These are phyloP conservation scores for Zeugodacus cucurbitae DNA, from an alignment of 1,140 invertebrate species.

Conservation along the genomic window DNA sequence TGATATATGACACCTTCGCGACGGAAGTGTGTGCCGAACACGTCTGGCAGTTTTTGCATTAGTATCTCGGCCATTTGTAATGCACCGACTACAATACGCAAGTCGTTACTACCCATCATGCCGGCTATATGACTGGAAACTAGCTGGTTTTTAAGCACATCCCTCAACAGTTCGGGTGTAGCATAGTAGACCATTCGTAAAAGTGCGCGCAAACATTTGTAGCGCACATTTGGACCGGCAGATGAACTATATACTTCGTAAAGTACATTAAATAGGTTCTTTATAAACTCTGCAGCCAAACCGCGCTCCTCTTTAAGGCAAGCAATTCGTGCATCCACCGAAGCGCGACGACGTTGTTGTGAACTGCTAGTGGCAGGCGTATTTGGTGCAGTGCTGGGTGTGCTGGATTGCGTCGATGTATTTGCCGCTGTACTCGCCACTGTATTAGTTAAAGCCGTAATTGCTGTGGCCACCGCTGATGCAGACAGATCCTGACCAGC, in stretches of 20 bases:
- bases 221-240: constrained; percentile 95
- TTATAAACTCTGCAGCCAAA: constrained; percentile 82
- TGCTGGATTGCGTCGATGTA: constrained; percentile 41
- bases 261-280: constrained; percentile 89
- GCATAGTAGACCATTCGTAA: constrained; percentile 96
- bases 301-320: constrained; percentile 74
- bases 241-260: constrained; percentile 98
- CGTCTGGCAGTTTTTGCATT: constrained; percentile 94
- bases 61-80: constrained; percentile 96
- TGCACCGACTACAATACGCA: constrained; percentile 96
- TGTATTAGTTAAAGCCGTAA: constrained; percentile 44
- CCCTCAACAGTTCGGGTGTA: constrained; percentile 83
- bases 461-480: constrained; percentile 40
- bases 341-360: constrained; percentile 55
- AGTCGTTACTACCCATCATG: constrained; percentile 96
- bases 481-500: constrained; percentile 57
- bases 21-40: constrained; percentile 94
- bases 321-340: constrained; percentile 74
- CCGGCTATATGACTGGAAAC: constrained; percentile 97
- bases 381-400: constrained; percentile 43
- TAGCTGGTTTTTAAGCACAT: constrained; percentile 91
- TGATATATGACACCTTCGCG: constrained; percentile 96
- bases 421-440: constrained; percentile 48
- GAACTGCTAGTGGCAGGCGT: constrained; percentile 46
- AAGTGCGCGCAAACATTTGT: constrained; percentile 95